Evolutionary conservation across 2,888 invertebrate genomes (phyloP).

Genomic region (Eubasilissa splendida): DNA sequence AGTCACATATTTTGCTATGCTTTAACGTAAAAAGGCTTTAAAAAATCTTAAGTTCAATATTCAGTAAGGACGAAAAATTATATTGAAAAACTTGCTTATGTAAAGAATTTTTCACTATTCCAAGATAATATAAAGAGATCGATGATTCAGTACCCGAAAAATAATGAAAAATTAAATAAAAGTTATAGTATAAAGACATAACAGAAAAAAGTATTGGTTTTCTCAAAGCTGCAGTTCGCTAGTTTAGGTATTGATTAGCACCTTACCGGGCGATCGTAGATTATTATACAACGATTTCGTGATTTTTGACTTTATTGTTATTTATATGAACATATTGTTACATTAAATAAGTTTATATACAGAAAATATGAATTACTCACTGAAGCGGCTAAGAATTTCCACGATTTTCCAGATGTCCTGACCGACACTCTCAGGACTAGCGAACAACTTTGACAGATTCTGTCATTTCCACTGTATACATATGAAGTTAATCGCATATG

Average conservation of each 20-base stretch:
- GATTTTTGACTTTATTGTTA: neutral
- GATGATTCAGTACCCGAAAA: too few species aligned
- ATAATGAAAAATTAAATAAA: too few species aligned
- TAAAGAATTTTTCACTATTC: too few species aligned
- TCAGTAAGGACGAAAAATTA: too few species aligned
- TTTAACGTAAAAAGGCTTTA: too few species aligned
- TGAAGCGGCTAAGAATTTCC: conserved; percentile 28
- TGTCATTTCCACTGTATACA: conserved; percentile 53
- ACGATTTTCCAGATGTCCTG: conserved; percentile 15
- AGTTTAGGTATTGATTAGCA: conserved; percentile 22
- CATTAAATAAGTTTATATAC: neutral
- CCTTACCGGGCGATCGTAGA: conserved; percentile 1
- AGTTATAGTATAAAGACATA: too few species aligned
- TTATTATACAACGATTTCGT: conserved; percentile 23
- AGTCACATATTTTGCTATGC: too few species aligned
- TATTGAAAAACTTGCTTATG: too few species aligned
- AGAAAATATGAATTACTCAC: conserved; percentile 17
- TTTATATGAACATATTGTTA: neutral
- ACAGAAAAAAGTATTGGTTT: too few species aligned
- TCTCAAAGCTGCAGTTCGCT: too few species aligned
- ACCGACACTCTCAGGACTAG: conserved; percentile 20
- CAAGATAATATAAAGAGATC: too few species aligned
- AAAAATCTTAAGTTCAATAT: too few species aligned
- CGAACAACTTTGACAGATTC: conserved; percentile 34
- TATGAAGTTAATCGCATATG: conserved; percentile 47